phyloP scores from a whole-genome alignment of 1,140 invertebrate genomes.

The Drosophila orena region DNA sequence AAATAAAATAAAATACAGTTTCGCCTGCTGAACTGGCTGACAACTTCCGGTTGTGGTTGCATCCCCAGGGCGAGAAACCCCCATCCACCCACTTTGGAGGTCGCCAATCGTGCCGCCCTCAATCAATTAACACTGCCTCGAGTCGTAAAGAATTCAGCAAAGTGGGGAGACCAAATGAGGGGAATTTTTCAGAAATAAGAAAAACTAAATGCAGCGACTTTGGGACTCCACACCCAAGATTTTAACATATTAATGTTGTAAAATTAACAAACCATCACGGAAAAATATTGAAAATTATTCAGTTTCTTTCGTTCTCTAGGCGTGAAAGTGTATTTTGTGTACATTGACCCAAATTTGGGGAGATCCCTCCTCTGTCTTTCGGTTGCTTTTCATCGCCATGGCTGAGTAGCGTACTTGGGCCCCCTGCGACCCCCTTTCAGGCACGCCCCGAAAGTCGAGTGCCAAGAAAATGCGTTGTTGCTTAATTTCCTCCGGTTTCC shows the following conservation, averaged over 20 bases:
- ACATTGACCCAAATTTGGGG: conserved; percentile 58
- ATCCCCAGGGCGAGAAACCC: conserved; percentile 5
- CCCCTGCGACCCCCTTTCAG: conserved; percentile 16
- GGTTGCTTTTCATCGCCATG: conserved; percentile 36
- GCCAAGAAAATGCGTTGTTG: conserved; percentile 81
- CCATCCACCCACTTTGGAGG: conserved; percentile 25
- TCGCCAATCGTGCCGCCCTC: conserved; percentile 26
- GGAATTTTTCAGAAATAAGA: conserved; percentile 17
- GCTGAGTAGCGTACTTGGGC: conserved; percentile 31
- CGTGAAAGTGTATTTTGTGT: conserved; percentile 21
- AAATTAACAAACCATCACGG: conserved; percentile 68
- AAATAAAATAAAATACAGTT: conserved; percentile 17
- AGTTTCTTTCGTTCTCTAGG: conserved; percentile 22
- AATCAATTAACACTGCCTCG: conserved; percentile 47
- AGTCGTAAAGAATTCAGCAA: conserved; percentile 43
- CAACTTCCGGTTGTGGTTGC: conserved; percentile 44
- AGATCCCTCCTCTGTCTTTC: conserved; percentile 15
- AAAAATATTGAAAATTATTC: conserved; percentile 62
- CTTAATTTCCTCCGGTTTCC: conserved; percentile 57
- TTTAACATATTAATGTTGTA: conserved; percentile 57
- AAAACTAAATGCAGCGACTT: conserved; percentile 27
- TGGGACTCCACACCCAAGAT: neutral
- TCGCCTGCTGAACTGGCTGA: conserved; percentile 30
- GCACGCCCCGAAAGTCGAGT: conserved; percentile 75
- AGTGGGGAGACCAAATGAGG: conserved; percentile 26